These are phyloP conservation scores for Drosophila differens DNA, from an alignment of 2,888 invertebrate species.

Conservation along the genomic window DNA sequence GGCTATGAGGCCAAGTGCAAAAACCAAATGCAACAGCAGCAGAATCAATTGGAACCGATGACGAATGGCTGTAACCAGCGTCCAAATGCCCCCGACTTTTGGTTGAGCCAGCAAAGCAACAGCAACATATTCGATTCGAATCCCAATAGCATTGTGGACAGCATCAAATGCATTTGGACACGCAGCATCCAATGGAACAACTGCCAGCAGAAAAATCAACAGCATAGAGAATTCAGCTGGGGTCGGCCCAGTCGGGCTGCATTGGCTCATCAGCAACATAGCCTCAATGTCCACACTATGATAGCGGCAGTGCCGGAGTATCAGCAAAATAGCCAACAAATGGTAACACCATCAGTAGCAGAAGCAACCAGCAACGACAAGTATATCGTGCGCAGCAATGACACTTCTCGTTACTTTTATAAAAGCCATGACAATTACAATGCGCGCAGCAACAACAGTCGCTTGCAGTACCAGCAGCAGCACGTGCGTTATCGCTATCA, in stretches of 20 bases:
- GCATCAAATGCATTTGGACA: conserved; percentile 47
- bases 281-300: conserved; percentile 6
- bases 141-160: conserved; percentile 44
- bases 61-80: not conserved
- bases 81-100: not conserved
- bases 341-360: conserved; percentile 9
- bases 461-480: conserved; percentile 10
- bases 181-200: conserved; percentile 4
- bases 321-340: not conserved
- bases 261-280: conserved; percentile 1
- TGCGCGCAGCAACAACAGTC: not conserved
- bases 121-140: conserved; percentile 16
- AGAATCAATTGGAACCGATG: not conserved
- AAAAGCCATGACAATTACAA: conserved; percentile 1
- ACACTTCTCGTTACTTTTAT: not conserved
- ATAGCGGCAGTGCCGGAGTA: not conserved
- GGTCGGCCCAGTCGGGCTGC: conserved; percentile 15
- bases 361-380: not conserved
- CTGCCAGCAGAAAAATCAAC: conserved; percentile 1
- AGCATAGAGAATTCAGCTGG: conserved; percentile 4
- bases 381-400: not conserved
- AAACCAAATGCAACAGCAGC: not conserved
- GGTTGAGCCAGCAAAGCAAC: not conserved
- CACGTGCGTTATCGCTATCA: not conserved
- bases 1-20: conserved; percentile 45